Evolutionary conservation across 2,797 vertebrate species (phyloP), one percentile per base, ranked within the genome.

Genomic region (Sylvilagus floridanus): DNA sequence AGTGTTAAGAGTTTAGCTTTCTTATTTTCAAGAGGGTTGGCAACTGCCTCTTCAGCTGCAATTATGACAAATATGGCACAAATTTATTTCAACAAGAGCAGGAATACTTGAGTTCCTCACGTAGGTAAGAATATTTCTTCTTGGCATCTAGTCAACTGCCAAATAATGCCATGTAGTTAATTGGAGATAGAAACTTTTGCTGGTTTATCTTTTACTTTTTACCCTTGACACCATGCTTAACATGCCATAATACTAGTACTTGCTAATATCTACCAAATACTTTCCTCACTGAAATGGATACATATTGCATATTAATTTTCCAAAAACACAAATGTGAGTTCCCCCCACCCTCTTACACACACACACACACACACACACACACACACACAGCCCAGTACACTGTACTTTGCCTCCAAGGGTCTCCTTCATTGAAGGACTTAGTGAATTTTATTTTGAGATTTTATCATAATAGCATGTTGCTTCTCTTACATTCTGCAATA

Each of bases 11-110:
- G 21, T 68, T 84, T 93, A 54, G 30, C 87, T 93, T 93, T 75
- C 52, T 94, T 94, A 19, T 60, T 92, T 95, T 76, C 65, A 92
- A 35, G 72, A 75, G 30, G 30, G 13, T 57, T 92, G 52, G 28
- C 85, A 96, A 95, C 47, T 69, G 57, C 66, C 71, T 89, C 47
- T 89, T 94, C 19, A 1, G 6, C 42, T 54, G 10, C n/a, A 84
- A 50, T 97, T 94, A 83, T 95, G 57, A 87, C 95, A 94, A 87
- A 96, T 92, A 60, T 72, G 19, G 42, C 72, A 4, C 69, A 62
- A 84, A 62, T 75, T 63, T 72, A 60, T 88, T 91, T 50, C 28
- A 57, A 14, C 47, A 79, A 57, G 91, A 88, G 17, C 76, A 66
- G 9, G 17, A 83, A 60, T 65, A 57, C 16, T 75, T 71, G 52